Base-by-base conservation (phyloP, 2,113 vertebrate species). In the Labeo catla region DNA sequence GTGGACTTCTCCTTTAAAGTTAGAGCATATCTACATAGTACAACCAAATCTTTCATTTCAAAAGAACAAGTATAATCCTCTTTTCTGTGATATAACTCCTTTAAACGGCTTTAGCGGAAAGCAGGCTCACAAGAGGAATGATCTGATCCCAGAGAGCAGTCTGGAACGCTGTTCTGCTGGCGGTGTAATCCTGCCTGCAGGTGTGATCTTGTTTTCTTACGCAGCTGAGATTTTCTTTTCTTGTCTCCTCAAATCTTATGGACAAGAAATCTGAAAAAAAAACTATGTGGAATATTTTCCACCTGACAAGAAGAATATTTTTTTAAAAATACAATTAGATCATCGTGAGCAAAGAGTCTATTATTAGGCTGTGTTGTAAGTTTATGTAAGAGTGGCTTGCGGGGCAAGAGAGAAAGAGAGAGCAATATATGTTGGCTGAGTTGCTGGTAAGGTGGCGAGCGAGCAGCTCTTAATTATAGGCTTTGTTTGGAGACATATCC, bases 401-500 rank as follows among this genome's bases (percentile, higher is more conserved):
- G 63, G 59, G 83, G 87, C 89, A 21, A 21, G 50, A 47, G 61
- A 81, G 85, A 88, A 89, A 73, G 21, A 47, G 3, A 50, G 83
- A 3, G 21, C n/a, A 74, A 72, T 28, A 65, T 16, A 19, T n/a
- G 66, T 52, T 12, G 34, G 61, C 90, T 6, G 50, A 85, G 90
- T 87, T 84, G 16, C 90, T 88, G 90, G 66, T 87, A 90, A 92
- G 92, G 90, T 92, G 90, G 52, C 15, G 86, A 88, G 88, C 36
- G 9, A 39, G 39, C 39, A 59, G 89, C 88, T 84, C 89, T 93
- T 91, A 94, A 93, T 92, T 70, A 73, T 49, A 19, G 83, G 88
- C 93, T 93, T 93, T 93, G 93, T 94, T 89, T 84, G 89, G 82
- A 90, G 88, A 91, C 90, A 86, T 91, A 85, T 92, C 89, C 87